Evolutionary conservation across 2,113 vertebrate genomes (phyloP).

Genomic region (Bambusicola thoracicus): DNA sequence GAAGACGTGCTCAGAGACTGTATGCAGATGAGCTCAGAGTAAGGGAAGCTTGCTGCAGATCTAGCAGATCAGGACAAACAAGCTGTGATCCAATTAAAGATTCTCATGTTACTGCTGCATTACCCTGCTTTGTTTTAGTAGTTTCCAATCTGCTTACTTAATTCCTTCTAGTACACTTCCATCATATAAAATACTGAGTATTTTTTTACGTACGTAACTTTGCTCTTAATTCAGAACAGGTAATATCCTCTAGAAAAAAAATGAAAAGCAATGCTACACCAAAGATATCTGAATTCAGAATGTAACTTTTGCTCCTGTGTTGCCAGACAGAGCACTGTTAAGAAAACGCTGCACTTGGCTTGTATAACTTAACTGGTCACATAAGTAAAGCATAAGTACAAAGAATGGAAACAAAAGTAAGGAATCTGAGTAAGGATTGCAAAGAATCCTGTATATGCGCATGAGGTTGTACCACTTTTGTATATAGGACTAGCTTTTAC

Average conservation of each 20-base stretch:
- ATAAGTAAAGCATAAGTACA: background rate
- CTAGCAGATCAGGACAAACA: slow-evolving; percentile 9
- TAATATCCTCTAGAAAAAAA: background rate
- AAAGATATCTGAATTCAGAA: background rate
- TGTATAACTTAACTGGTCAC: background rate
- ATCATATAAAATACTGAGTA: background rate
- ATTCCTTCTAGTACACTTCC: background rate
- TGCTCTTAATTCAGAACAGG: background rate
- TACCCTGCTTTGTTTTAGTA: background rate
- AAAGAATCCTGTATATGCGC: background rate
- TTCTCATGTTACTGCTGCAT: background rate
- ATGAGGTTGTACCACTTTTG: background rate
- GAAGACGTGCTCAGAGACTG: background rate
- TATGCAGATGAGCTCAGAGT: background rate
- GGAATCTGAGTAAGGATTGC: background rate
- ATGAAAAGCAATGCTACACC: background rate
- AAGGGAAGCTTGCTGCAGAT: background rate
- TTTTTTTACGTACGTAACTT: rapidly evolving
- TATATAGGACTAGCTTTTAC: background rate
- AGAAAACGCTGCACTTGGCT: background rate
- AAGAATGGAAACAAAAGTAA: background rate
- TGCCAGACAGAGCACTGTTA: background rate
- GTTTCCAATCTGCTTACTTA: background rate
- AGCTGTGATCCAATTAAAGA: background rate
- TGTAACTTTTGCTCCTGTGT: background rate